Evolutionary conservation across 2,888 invertebrate genomes (phyloP).

Genomic region (Diloba caeruleocephala): DNA sequence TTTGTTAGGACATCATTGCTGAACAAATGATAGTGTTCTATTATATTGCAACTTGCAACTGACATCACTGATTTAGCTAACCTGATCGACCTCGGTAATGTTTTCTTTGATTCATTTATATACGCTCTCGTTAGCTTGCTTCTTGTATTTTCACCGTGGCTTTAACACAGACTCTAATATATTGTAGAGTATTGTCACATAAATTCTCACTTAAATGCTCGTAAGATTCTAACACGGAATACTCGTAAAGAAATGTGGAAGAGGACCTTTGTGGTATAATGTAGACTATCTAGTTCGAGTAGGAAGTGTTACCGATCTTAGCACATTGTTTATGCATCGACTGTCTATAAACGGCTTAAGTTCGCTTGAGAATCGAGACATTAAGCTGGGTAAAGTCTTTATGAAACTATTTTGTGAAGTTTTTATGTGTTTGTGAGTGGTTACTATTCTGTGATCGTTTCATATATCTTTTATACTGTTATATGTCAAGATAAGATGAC

Average conservation of each 20-base stretch:
- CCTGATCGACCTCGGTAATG: conserved; percentile 55
- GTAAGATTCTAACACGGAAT: conserved; percentile 57
- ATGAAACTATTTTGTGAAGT: conserved; percentile 21
- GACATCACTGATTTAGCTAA: conserved; percentile 49
- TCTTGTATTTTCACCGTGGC: conserved; percentile 64
- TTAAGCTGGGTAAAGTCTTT: conserved; percentile 40
- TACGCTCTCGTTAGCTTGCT: conserved; percentile 57
- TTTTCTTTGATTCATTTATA: conserved; percentile 65
- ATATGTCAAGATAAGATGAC: no score
- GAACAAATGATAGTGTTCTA: no score
- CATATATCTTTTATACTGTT: neutral
- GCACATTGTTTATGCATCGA: conserved; percentile 47
- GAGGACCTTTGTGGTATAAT: conserved; percentile 49
- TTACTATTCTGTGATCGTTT: neutral
- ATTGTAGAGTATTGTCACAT: conserved; percentile 72
- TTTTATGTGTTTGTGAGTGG: conserved; percentile 1
- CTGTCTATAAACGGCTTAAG: conserved; percentile 33
- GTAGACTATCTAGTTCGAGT: conserved; percentile 47
- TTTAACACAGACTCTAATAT: conserved; percentile 65
- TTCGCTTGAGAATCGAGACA: conserved; percentile 32
- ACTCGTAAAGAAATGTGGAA: conserved; percentile 61
- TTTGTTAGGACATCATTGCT: no score
- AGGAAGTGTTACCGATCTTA: conserved; percentile 57
- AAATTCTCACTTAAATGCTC: conserved; percentile 74
- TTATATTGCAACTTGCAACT: no score